Base-by-base conservation (phyloP, 2,797 vertebrate species). In the Poeciliopsis turneri region DNA sequence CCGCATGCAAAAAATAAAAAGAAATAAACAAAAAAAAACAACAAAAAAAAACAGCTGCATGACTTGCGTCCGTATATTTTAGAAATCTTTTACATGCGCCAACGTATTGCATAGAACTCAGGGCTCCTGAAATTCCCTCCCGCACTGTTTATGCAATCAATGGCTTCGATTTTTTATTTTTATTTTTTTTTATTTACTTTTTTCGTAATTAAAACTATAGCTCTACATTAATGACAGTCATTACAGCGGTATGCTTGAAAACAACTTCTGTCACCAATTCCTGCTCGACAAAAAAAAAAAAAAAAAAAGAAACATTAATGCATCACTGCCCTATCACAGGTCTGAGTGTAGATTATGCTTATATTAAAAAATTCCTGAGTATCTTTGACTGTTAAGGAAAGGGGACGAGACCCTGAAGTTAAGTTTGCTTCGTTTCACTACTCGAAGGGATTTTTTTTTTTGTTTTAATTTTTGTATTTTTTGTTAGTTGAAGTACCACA, bases 331-430 rank as follows among this genome's bases (percentile, higher is more conserved):
- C 92, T 88, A 89, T 91, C 94, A 93, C 90, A 92, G 91, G 88
- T 89, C 82, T 88, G 75, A 90, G 90, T 86, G 82, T 86, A 85
- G 84, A 80, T 78, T 59, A 90, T 88, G 86, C 77, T 79, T 86
- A 66, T 86, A 89, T 90, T 88, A 93, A 94, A 92, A 93, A 91
- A 92, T 94, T 95, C 94, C 94, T 95, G 94, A 95, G 94, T 92
- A 89, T 93, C 86, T 70, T 51, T 69, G 85, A 90, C 86, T 84
- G 90, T 92, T 86, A 90, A 92, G 92, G 84, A 88, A 92, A 90
- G 79, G 87, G 82, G 85, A 87, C 81, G 68, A 88, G 88, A 90
- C 87, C 89, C 88, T 91, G 92, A 93, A 88, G 83, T 87, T 84
- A 53, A 89, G 79, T 84, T 82, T 71, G 84, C 81, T 87, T 87